Base-by-base conservation (phyloP, 2,113 vertebrate species). In the Cyanoderma ruficeps region DNA sequence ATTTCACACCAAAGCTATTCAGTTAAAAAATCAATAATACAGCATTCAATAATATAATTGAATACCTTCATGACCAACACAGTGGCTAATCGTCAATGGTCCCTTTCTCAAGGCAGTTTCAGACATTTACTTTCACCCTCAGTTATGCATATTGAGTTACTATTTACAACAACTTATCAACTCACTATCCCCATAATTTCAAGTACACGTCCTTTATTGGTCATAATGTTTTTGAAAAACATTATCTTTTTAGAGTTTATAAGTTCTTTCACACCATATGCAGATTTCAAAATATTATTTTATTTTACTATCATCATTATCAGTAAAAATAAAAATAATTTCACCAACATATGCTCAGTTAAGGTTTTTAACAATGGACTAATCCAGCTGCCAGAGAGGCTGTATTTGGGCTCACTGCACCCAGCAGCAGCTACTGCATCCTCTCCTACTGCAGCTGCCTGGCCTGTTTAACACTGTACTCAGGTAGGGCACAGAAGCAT, bases 1-100 rank as follows among this genome's bases (percentile, higher is more conserved):
- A 47, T 81, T 94, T 91, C 25, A 72, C 7, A 1, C 30, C 65
- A 78, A 89, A 94, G 30, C 60, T 87, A 46, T 39, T 94, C 52
- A 46, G 30, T 75, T 83, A 57, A 89, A 91, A 94, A 94, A 83
- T 89, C 93, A 89, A 81, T 95, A 87, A 67, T 12, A 41, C 46
- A 78, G 28, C 1, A 19, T 70, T 83, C 87, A 75, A 44, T 75
- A 89, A 67, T 50, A 78, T 55, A 93, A 89, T 63, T 83, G 42
- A 93, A 89, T 75, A 71, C 12, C 19, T 64, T 93, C 50, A 47
- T 49, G 47, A 85, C 41, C 13, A 84, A 14, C 44, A 72, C 10
- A 77, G 44, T 28, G 22, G 35, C 17, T 24, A 83, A 33, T 11
- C 31, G 57, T 79, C 80, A 83, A 49, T 67, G 47, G 22, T 60